These are phyloP conservation scores for Mechanitis messenoides DNA, from an alignment of 2,888 invertebrate species.

Conservation along the genomic window DNA sequence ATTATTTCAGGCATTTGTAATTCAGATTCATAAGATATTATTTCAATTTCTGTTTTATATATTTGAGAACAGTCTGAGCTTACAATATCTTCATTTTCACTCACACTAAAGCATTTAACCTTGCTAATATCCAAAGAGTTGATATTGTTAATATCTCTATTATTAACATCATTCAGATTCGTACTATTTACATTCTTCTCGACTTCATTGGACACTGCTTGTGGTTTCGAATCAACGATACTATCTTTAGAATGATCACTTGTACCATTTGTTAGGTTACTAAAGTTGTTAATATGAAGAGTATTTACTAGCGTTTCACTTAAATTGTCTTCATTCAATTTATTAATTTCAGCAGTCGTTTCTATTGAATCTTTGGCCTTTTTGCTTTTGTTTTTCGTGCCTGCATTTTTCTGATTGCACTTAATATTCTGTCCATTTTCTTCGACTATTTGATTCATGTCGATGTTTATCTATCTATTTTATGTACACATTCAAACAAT, in stretches of 20 bases:
- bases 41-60: conserved; percentile 56
- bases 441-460: conserved; percentile 66
- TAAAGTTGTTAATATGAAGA: conserved; percentile 64
- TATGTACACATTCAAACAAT: conserved; percentile 64
- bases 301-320: conserved; percentile 62
- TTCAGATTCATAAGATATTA: conserved; percentile 90
- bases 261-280: conserved; percentile 68
- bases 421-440: conserved; percentile 62
- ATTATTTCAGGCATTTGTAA: conserved; percentile 99
- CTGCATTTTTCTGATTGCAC: conserved; percentile 62
- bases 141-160: conserved; percentile 19
- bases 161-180: conserved; percentile 50
- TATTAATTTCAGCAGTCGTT: conserved; percentile 53
- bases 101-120: conserved; percentile 13
- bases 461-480: conserved; percentile 58
- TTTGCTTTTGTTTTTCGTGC: conserved; percentile 65
- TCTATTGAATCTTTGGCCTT: conserved; percentile 71
- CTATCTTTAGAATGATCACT: conserved; percentile 57
- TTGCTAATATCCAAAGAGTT: conserved; percentile 17
- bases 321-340: conserved; percentile 58
- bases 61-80: conserved; percentile 36
- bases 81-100: conserved; percentile 40
- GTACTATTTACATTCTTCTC: conserved; percentile 62
- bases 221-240: conserved; percentile 43
- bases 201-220: conserved; percentile 43